Conservation (phyloP, 37 sponge, comb jelly and placozoan species). For the Tethya wilhelma region DNA sequence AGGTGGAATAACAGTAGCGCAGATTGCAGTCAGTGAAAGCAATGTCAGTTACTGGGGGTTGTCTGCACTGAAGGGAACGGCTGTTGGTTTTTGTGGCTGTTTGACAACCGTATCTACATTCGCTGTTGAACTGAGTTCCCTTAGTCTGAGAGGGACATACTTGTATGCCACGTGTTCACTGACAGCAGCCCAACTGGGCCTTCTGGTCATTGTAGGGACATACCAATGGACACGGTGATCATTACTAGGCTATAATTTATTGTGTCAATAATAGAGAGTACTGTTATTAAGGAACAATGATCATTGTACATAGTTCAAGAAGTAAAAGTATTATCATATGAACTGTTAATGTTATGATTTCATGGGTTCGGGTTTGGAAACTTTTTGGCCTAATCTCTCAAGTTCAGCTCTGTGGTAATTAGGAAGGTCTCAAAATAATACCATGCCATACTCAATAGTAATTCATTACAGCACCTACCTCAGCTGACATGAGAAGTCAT, state of each 20-base stretch:
- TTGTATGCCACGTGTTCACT: conserved; percentile 43
- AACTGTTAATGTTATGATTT: conserved; percentile 19
- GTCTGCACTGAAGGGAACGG: conserved; percentile 22
- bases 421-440: neutral
- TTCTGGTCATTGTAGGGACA: conserved; percentile 26
- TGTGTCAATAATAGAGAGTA: neutral
- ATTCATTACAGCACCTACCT: conserved; percentile 70
- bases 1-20: conserved; percentile 3
- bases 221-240: conserved; percentile 12
- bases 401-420: conserved; percentile 80
- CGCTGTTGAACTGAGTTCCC: conserved; percentile 32
- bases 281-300: too few species aligned
- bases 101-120: conserved; percentile 77
- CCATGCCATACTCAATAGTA: neutral
- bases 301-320: too few species aligned
- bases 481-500: conserved; percentile 94
- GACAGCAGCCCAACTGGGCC: conserved; percentile 29
- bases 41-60: neutral
- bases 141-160: conserved; percentile 17
- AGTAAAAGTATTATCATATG: too few species aligned
- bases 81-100: conserved; percentile 70
- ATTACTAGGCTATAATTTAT: neutral
- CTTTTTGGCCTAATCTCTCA: conserved; percentile 79
- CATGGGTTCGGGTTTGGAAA: conserved; percentile 43
- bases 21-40: neutral